Base-by-base conservation (phyloP, 1,140 invertebrate species). In the Hypsibius dujardini region DNA sequence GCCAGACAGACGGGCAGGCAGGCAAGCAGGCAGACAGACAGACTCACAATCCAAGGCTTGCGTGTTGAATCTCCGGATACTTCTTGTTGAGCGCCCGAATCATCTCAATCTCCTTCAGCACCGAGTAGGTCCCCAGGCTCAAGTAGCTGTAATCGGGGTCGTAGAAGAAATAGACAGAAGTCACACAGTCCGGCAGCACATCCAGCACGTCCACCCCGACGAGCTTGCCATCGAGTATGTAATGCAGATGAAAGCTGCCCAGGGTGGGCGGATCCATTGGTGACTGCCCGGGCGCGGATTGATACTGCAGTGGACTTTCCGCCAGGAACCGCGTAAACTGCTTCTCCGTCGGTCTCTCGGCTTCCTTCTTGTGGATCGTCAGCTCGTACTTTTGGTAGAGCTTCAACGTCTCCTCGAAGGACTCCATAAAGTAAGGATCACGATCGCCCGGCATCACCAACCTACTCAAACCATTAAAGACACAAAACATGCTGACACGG, bases 151-250 rank as follows among this genome's bases (percentile, higher is more conserved):
- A 97, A 70, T 88, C 87, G 0, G 95, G 93, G 82, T 98, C 92
- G 79, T 98, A 99, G 80, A 90, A 98, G 77, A 98, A 92, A 79
- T 99, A 99, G 0, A 98, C 95, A 15, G 95, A 96, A 14, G 95
- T 98, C 7, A 98, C 80, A 79, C 91, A 95, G 70, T 83, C 81
- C 0, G 94, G 92, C 73, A 99, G 83, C 76, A 99, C 89, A 77
- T 98, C 96, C 67, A 99, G 85, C 0, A 99, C 95, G 15, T 89
- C 95, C 14, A 98, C 92, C 42, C 93, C 95, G 76, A 99, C 90
- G 59, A 99, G 80, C 79, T 89, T 86, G 2, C 74, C 77, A 81
- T 97, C 89, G 42, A 98, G 77, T 85, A 90, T 89, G 79, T 98
- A 99, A 77, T 98, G 93, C 76, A 96, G 91, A 82, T 98, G 95